Base-by-base conservation (phyloP, 2,113 vertebrate species). In the Tinamus guttatus region DNA sequence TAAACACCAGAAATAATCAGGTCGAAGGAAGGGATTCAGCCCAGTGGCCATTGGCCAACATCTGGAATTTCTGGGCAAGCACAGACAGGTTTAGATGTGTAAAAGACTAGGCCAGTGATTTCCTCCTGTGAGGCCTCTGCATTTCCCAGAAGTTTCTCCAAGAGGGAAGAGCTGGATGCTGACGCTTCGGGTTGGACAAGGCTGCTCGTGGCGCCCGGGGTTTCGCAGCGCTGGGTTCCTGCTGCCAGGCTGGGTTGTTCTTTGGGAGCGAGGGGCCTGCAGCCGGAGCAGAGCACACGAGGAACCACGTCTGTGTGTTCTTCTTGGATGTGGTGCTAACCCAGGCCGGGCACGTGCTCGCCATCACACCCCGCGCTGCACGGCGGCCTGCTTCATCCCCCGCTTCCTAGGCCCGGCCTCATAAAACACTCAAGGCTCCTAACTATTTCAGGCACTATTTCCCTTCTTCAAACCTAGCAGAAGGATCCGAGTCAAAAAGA, bases 111-210 rank as follows among this genome's bases (percentile, higher is more conserved):
- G 16, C 69, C 40, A 0, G 0, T 64, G 56, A 34, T 75, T 94
- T 47, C 60, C 24, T 94, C 68, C 83, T 78, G n/a, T 34, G 51
- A 24, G 51, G n/a, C 77, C 49, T 71, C 15, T 19, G 18, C 27
- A 9, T 79, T 95, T 95, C 85, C 87, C 90, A 70, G 64, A 45
- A 94, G 30, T 8, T 94, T 74, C 60, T 92, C 76, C 62, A 51
- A 1, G 2, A 0, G 4, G 68, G 59, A 92, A 20, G 70, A 0
- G 2, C n/a, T 2, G 30, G 38, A 32, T 22, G 32, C 45, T 43
- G 43, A 38, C 30, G 56, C 24, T 81, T 25, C 40, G 2, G 0
- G 18, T 18, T 68, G n/a, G 40, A 58, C 17, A 5, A 38, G 80
- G 73, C 32, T 64, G 38, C 59, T 34, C 40, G 43, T 62, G 56